Conservation (phyloP, 1,140 invertebrate genomes). For the Drosophila rhopaloa region DNA sequence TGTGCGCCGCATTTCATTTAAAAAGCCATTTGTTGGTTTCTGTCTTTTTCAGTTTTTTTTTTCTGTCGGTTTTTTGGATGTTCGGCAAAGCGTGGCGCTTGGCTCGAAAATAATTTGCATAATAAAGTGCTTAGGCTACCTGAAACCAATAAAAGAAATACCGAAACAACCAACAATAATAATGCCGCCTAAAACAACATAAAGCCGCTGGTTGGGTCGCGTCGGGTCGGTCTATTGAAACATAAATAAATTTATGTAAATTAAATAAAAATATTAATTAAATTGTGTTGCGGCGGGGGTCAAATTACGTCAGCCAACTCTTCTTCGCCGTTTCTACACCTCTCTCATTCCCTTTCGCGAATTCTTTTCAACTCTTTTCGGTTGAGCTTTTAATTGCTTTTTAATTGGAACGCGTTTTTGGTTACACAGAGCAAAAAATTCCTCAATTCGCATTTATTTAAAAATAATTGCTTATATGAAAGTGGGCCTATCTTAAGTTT, state of each 20-base stretch:
- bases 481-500: no score
- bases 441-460: no score
- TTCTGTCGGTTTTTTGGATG: conserved; percentile 36
- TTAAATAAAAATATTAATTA: conserved; percentile 79
- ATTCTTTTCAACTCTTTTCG: conserved; percentile 60
- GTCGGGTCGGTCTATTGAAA: conserved; percentile 55
- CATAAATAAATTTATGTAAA: conserved; percentile 83
- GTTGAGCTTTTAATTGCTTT: conserved; percentile 70
- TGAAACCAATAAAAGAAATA: conserved; percentile 74
- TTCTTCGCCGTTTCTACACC: conserved; percentile 10
- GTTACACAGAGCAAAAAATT: conserved; percentile 14
- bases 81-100: conserved; percentile 77
- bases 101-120: conserved; percentile 68
- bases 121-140: conserved; percentile 82
- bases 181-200: conserved; percentile 38
- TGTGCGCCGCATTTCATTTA: conserved; percentile 43
- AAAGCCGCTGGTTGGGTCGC: conserved; percentile 23
- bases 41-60: conserved; percentile 22
- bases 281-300: conserved; percentile 51
- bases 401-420: conserved; percentile 67
- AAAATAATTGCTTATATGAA: no score
- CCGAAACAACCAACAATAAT: conserved; percentile 26
- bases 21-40: conserved; percentile 47
- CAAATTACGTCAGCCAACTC: conserved; percentile 59
- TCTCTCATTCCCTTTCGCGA: conserved; percentile 9